Evolutionary conservation across 1,140 invertebrate genomes (phyloP).

Genomic region (Hirudo medicinalis): DNA sequence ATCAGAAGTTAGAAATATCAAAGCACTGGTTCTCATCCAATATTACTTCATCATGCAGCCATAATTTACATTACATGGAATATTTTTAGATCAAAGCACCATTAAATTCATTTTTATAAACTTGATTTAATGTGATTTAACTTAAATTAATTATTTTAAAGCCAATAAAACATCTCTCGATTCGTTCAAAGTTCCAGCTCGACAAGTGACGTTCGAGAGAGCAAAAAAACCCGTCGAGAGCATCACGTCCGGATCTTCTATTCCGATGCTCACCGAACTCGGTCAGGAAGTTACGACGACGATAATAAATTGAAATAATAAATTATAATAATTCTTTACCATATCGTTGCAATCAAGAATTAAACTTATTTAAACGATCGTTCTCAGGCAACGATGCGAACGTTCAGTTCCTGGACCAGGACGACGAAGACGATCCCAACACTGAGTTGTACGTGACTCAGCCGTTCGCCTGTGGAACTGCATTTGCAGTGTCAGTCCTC

Average conservation of each 20-base stretch:
- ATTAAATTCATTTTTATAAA: no score
- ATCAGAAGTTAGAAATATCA: no score
- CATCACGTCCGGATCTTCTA: slow-evolving; percentile 9
- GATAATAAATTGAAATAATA: no score
- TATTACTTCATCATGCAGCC: no score
- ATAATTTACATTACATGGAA: no score
- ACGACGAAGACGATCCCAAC: slow-evolving; percentile 94
- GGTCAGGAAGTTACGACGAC: background rate
- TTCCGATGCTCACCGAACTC: slow-evolving; percentile 22
- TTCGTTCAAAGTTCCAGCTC: background rate
- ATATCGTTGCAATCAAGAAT: no score
- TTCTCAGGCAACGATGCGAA: slow-evolving; percentile 66
- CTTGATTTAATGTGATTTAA: no score
- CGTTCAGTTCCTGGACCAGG: slow-evolving; percentile 92
- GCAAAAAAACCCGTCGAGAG: background rate
- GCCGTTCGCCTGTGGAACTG: slow-evolving; percentile 94
- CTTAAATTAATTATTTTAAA: no score
- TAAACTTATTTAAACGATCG: background rate
- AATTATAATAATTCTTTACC: no score
- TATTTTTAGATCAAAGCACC: no score
- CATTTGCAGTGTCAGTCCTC: slow-evolving; percentile 92
- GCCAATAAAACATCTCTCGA: no score
- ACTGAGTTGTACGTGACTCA: slow-evolving; percentile 95
- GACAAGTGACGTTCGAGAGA: background rate
- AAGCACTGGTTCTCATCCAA: no score